These are phyloP conservation scores for Hydrochoerus hydrochaeris DNA, from an alignment of 2,113 vertebrate species.

Conservation along the genomic window DNA sequence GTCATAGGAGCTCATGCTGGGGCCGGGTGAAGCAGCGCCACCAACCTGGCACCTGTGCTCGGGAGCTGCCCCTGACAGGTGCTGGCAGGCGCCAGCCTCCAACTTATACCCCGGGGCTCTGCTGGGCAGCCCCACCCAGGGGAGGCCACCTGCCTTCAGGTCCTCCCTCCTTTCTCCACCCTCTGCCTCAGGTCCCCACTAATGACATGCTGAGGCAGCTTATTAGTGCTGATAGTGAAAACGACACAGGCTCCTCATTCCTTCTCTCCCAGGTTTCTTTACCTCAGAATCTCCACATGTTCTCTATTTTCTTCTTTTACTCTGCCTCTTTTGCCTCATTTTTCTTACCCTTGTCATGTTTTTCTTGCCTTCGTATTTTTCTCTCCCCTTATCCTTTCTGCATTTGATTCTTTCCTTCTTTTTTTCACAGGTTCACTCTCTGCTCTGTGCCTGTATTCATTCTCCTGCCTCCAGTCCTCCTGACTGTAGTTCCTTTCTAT, in stretches of 20 bases:
- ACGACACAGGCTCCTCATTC: accelerated
- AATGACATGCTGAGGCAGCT: background rate
- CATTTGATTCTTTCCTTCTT: accelerated
- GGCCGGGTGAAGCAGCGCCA: constrained; percentile 26
- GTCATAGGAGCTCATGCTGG: constrained; percentile 95
- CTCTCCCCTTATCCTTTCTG: background rate
- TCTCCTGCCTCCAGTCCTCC: background rate
- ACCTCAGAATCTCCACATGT: accelerated
- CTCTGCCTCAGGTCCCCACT: constrained; percentile 53
- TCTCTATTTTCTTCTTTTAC: too few species aligned
- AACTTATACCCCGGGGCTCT: constrained; percentile 88
- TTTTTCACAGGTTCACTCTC: background rate
- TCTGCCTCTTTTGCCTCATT: accelerated
- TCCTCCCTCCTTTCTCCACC: constrained; percentile 81
- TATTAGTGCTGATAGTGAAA: background rate
- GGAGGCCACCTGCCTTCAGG: constrained; percentile 84
- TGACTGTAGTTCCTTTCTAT: background rate
- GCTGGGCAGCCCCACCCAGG: constrained; percentile 84
- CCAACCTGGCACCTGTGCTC: constrained; percentile 70
- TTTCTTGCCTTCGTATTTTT: background rate
- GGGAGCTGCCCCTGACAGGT: constrained; percentile 84
- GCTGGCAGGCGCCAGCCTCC: constrained; percentile 81
- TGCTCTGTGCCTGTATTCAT: background rate
- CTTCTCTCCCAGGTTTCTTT: accelerated
- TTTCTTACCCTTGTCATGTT: background rate